Conservation (phyloP, 1,140 invertebrate genomes). For the Euglossa dilemma region DNA sequence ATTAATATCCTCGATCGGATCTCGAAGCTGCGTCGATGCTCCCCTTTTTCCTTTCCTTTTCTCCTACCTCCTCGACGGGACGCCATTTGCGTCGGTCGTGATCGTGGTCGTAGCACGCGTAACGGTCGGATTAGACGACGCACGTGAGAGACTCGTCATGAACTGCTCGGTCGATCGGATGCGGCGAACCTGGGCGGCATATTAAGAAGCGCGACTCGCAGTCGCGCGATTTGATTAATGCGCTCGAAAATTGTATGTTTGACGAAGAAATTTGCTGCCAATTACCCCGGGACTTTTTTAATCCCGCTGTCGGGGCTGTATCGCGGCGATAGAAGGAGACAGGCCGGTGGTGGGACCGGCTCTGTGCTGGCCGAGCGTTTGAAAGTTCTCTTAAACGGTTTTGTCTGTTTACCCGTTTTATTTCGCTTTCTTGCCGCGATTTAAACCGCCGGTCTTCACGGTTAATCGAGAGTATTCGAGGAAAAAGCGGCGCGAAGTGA, state of each 20-base stretch:
- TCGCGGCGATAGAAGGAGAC: not conserved
- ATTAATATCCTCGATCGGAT: constrained; percentile 29
- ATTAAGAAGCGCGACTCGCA: constrained; percentile 16
- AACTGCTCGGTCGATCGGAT: constrained; percentile 2
- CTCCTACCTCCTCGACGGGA: not conserved
- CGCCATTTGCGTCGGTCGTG: not conserved
- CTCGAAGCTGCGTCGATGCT: too few species aligned
- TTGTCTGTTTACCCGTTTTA: constrained; percentile 12
- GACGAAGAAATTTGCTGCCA: constrained; percentile 44
- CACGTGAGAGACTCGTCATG: constrained; percentile 1
- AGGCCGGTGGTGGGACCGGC: not conserved
- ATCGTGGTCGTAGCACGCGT: not conserved
- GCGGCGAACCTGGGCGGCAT: not conserved
- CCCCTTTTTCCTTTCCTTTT: not conserved
- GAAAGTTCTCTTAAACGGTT: constrained; percentile 5
- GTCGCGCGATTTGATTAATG: constrained; percentile 34
- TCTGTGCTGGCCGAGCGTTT: not conserved
- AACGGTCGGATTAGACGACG: constrained; percentile 19
- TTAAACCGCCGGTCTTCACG: constrained; percentile 1
- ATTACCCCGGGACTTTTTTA: not conserved
- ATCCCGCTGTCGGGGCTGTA: not conserved
- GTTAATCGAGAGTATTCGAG: constrained; percentile 5
- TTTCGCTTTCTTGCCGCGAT: constrained; percentile 16
- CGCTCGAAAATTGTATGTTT: constrained; percentile 36
- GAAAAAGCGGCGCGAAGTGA: not conserved